Base-by-base conservation (phyloP, 2,113 vertebrate species). In the Lipophrys pholis region DNA sequence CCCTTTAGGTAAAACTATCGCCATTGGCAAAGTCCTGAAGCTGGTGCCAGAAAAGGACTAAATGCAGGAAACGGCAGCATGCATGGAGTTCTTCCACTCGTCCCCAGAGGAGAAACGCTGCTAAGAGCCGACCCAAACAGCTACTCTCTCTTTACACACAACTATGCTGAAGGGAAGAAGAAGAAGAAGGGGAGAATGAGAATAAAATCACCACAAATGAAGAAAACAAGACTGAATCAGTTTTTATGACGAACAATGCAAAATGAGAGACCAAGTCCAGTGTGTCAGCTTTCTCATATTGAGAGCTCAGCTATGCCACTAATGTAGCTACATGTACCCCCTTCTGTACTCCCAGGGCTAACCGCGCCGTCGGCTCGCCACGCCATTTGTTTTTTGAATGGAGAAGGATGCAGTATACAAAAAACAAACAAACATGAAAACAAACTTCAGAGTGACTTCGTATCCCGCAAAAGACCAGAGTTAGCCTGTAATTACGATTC, bases 221-320 rank as follows among this genome's bases (percentile, higher is more conserved):
- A 87, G 88, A 86, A 88, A 92, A 89, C 60, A 68, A 87, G 88
- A 92, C 91, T 90, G 90, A 91, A 92, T 93, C 85, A 82, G 87
- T 92, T 93, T 93, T 92, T 91, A 89, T 81, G 80, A 91, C 74
- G 88, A 93, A 92, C 87, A 85, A 84, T 86, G 87, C 78, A 52
- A 87, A 89, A 85, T 7, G 81, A 89, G 85, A 88, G 89, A 89
- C 82, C 95, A 87, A 93, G 95, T 97, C 95, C 96, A 96, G 97
- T 96, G 95, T 96, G 96, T 96, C 96, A 96, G 97, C 96, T 97
- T 99, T 99, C 98, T 99, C 98, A 99, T 99, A 99, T 99, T 99
- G 98, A 99, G 98, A 99, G 96, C 97, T 98, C 95, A 95, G 96
- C 96, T 96, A 97, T 98, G 97, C 95, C 98, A 97, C 95, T 95